Evolutionary conservation across 1,140 invertebrate genomes (phyloP).

Genomic region (Anastrepha obliqua): DNA sequence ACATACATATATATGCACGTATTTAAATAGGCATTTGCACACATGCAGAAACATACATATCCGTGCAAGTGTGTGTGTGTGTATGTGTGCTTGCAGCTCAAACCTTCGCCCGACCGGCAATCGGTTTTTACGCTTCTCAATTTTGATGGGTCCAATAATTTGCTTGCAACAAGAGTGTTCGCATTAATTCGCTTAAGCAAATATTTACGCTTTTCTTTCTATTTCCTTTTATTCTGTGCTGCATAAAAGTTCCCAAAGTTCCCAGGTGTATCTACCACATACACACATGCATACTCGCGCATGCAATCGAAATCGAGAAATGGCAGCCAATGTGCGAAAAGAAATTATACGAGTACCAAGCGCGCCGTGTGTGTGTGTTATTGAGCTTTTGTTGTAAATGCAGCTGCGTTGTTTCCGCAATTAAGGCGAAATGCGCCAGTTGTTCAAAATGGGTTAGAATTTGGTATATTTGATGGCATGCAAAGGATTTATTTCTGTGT

Average conservation of each 20-base stretch:
- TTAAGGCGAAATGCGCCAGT: not conserved
- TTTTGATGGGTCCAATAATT: not conserved
- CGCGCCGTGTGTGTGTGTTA: not conserved
- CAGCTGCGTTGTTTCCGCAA: not conserved
- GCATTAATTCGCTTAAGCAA: not conserved
- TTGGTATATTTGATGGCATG: too few relatives aligned
- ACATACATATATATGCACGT: not conserved
- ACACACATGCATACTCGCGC: too few relatives aligned
- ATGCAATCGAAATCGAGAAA: not conserved
- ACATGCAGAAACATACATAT: not conserved
- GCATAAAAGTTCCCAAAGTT: not conserved
- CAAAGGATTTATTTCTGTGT: too few relatives aligned
- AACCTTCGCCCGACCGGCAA: not conserved
- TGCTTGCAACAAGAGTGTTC: not conserved
- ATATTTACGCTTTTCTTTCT: not conserved
- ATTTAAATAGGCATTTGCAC: too few relatives aligned
- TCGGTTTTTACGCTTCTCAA: not conserved
- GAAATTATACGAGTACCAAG: not conserved
- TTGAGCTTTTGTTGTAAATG: not conserved
- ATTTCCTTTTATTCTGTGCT: not conserved
- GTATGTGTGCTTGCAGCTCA: not conserved
- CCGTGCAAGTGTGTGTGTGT: not conserved
- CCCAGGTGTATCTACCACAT: not conserved
- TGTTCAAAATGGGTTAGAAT: not conserved
- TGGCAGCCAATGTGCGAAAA: not conserved